Conservation (phyloP, 2,113 vertebrate genomes). For the Chaenocephalus aceratus region DNA sequence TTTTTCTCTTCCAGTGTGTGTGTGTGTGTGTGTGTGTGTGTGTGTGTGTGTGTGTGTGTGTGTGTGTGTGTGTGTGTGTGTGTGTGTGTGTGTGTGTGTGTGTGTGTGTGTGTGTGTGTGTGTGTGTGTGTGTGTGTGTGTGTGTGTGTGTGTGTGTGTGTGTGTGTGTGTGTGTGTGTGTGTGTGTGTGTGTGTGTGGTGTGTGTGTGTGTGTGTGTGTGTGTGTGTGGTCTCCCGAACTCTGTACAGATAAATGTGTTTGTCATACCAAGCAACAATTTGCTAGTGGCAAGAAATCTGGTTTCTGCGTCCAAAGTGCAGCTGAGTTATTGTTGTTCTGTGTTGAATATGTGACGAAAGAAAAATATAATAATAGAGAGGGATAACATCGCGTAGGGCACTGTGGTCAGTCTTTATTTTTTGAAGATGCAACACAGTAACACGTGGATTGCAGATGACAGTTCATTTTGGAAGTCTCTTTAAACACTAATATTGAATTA, state of each 20-base stretch:
- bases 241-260: constrained; percentile 22
- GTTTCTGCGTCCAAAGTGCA: neutral
- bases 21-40: neutral
- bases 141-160: neutral
- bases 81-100: neutral
- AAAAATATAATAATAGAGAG: neutral
- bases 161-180: neutral
- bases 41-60: neutral
- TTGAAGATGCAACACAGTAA: neutral
- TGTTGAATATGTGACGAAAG: neutral
- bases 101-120: neutral
- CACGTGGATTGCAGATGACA: neutral
- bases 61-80: neutral
- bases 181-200: neutral
- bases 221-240: constrained; percentile 31
- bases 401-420: neutral
- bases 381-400: neutral
- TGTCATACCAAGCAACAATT: constrained; percentile 29
- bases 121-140: neutral
- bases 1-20: neutral
- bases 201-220: neutral
- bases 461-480: neutral
- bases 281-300: neutral
- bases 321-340: neutral
- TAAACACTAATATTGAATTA: too few species aligned